Evolutionary conservation across 2,888 invertebrate genomes (phyloP), one percentile per base, ranked within the genome.

Genomic region (Agrotis clavis): DNA sequence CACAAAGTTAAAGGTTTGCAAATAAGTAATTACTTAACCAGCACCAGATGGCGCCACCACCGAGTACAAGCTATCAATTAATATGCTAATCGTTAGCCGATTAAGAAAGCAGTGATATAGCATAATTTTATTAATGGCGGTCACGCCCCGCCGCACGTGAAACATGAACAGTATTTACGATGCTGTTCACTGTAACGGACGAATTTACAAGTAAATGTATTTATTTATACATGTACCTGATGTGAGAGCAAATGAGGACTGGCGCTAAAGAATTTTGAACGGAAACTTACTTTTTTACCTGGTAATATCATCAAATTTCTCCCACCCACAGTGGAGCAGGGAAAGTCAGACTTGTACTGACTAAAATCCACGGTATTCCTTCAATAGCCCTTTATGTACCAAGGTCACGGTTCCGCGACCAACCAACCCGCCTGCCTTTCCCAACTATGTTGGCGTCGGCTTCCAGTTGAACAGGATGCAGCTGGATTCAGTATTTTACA

Each of bases 121-220:
- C 67, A 60, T 80, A 77, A 83, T 83, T 77, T 75, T 80, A 80
- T 80, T 75, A 73, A 82, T 82, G 65, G 68, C 19, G 14, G 6
- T 48, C 65, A 74, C 83, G 72, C 81, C 79, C 59, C 51, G 35
- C 47, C 30, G 59, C 56, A 54, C 63, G 65, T 54, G 69, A 61
- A 68, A 54, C 64, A 63, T 54, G 69, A 59, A 68, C 67, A 53
- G 69, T 54, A 65, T 76, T 71, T 79, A 80, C 45, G 71, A 67
- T 35, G 18, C 51, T 25, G 41, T 63, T 71, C 64, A 60, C 54
- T 71, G 51, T 64, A 45, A 69, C 54, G 30, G 47, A 66, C 21
- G 61, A 56, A 63, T 59, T 67, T 67, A 76, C 64, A 76, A 80
- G 56, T 35, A 64, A 71, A 75, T 60, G 53, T 79, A 61, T 69